Conservation (phyloP, 2,888 invertebrate genomes). For the Melinaea menophilus region DNA sequence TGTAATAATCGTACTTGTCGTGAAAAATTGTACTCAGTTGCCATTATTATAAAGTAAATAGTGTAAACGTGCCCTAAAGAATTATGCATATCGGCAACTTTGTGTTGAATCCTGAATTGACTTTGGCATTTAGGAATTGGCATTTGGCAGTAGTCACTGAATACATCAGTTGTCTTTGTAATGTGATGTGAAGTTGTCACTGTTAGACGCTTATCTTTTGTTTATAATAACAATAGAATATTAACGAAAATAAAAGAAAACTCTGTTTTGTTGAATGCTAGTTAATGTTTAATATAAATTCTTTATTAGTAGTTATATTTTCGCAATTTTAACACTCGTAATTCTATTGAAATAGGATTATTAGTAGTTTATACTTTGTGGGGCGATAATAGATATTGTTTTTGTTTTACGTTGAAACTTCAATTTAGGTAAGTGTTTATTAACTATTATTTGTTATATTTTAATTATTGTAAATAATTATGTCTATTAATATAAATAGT, state of each 20-base stretch:
- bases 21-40: not conserved
- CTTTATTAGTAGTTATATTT: not conserved
- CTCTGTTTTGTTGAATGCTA: not conserved
- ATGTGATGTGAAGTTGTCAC: conserved; percentile 8
- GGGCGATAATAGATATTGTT: conserved; percentile 1
- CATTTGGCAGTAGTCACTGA: conserved; percentile 8
- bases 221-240: conserved; percentile 3
- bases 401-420: conserved; percentile 11
- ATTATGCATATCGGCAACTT: conserved; percentile 1
- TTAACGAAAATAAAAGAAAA: not conserved
- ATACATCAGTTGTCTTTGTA: conserved; percentile 19
- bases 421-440: conserved; percentile 9
- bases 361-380: conserved; percentile 17
- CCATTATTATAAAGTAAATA: too few relatives aligned
- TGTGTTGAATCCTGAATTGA: conserved; percentile 5
- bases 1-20: not conserved
- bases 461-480: not conserved
- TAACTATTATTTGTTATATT: not conserved
- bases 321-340: conserved; percentile 13
- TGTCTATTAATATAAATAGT: too few relatives aligned
- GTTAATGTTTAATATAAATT: too few relatives aligned
- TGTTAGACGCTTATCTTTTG: not conserved
- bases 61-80: conserved; percentile 5
- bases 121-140: not conserved
- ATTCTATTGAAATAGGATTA: conserved; percentile 17